Conservation (phyloP, 2,888 invertebrate species). For the Stegophylla sp. region DNA sequence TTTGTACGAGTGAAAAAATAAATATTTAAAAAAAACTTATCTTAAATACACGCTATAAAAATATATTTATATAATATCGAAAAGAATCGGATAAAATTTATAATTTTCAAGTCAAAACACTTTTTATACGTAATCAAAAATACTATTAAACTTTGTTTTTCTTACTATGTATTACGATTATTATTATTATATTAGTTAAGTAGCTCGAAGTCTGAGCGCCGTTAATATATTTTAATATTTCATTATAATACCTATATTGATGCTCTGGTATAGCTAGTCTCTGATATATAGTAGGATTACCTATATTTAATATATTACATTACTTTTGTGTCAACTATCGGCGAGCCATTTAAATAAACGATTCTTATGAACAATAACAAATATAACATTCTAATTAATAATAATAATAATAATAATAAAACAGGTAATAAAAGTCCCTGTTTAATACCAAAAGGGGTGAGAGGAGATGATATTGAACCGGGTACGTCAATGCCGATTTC, state of each 20-base stretch:
- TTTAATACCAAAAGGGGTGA: slow-evolving; percentile 49
- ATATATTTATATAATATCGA: neutral
- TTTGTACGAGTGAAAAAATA: slow-evolving; percentile 42
- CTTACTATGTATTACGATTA: too few species aligned
- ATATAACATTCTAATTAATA: slow-evolving; percentile 46
- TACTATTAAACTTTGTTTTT: neutral
- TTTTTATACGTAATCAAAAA: slow-evolving; percentile 7
- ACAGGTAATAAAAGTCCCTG: slow-evolving; percentile 49
- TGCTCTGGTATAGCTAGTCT: neutral
- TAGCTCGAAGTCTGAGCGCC: slow-evolving; percentile 17
- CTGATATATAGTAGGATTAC: slow-evolving; percentile 3
- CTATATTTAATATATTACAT: slow-evolving; percentile 25
- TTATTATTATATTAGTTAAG: slow-evolving; percentile 30
- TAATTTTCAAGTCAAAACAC: neutral
- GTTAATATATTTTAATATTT: slow-evolving; percentile 20
- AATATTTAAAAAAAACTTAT: slow-evolving; percentile 23
- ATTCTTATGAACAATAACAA: slow-evolving; percentile 49
- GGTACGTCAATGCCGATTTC: slow-evolving; percentile 18
- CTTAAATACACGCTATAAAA: slow-evolving; percentile 17
- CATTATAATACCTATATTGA: slow-evolving; percentile 4
- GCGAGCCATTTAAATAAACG: slow-evolving; percentile 41
- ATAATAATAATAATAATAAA: slow-evolving; percentile 39
- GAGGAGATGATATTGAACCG: slow-evolving; percentile 48
- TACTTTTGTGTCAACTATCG: slow-evolving; percentile 19
- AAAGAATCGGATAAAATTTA: neutral